Percentiles rank a stretch among this genome's conserved stretches.
phyloP scores from a whole-genome alignment of 1,140 invertebrate genomes.

The Drosophila nigrodunni region DNA sequence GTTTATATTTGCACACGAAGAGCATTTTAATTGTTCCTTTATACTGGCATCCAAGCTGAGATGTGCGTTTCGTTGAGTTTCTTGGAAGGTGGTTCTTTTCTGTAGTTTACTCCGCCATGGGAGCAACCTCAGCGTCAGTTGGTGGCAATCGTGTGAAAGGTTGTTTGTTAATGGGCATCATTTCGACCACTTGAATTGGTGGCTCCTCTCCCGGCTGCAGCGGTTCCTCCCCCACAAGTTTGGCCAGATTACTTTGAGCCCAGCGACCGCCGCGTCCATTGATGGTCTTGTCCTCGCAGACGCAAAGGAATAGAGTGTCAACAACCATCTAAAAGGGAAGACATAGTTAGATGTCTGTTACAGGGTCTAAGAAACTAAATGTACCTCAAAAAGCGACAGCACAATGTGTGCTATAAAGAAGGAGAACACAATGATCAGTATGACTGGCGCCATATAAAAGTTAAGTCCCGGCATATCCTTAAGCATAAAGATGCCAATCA shows the following conservation, averaged over 20 bases:
- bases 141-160: conserved; percentile 73
- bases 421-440: conserved; percentile 94
- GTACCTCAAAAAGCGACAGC: conserved; percentile 96
- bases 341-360: neutral
- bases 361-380: conserved; percentile 28
- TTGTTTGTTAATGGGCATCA: conserved; percentile 84
- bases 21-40: conserved; percentile 7
- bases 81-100: conserved; percentile 20
- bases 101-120: conserved; percentile 61
- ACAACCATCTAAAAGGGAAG: conserved; percentile 92
- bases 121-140: conserved; percentile 64
- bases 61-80: conserved; percentile 58
- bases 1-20: conserved; percentile 14
- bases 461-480: conserved; percentile 89
- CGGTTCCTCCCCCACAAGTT: conserved; percentile 86
- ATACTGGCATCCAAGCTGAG: conserved; percentile 41
- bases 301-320: conserved; percentile 97
- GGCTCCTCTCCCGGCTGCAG: conserved; percentile 78
- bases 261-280: conserved; percentile 88
- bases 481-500: conserved; percentile 90
- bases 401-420: conserved; percentile 97
- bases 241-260: conserved; percentile 88
- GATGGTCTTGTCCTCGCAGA: conserved; percentile 93
- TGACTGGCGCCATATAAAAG: conserved; percentile 94
- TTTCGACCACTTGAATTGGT: conserved; percentile 77